Conservation (phyloP, 2,113 vertebrate species). For the Loxodonta africana region DNA sequence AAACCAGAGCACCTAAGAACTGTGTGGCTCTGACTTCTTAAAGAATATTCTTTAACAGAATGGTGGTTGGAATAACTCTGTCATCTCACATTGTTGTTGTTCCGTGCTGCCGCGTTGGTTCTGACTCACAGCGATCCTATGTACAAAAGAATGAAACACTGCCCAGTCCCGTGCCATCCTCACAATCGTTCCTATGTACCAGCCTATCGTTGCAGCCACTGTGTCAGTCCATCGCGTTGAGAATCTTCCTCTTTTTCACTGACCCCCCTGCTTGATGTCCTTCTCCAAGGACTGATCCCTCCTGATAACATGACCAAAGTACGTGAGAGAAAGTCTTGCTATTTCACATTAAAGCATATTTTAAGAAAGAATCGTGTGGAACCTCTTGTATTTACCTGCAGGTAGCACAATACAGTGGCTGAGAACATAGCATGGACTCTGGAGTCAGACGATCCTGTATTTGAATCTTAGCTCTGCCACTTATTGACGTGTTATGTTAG, state of each 20-base stretch:
- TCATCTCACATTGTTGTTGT: background rate
- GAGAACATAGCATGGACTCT: background rate
- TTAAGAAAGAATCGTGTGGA: background rate
- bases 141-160: background rate
- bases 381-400: background rate
- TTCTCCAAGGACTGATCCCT: background rate
- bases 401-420: background rate
- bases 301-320: background rate
- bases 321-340: background rate
- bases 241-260: background rate
- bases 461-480: background rate
- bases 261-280: background rate
- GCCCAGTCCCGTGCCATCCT: background rate
- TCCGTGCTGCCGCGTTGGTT: background rate
- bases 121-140: background rate
- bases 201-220: background rate
- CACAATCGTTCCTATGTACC: background rate
- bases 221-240: background rate
- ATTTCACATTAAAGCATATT: background rate
- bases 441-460: background rate
- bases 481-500: background rate
- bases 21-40: background rate
- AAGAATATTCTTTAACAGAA: background rate
- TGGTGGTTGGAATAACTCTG: background rate
- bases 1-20: background rate